Conservation (phyloP, 1,140 invertebrate genomes). For the Dreissena rostriformis region DNA sequence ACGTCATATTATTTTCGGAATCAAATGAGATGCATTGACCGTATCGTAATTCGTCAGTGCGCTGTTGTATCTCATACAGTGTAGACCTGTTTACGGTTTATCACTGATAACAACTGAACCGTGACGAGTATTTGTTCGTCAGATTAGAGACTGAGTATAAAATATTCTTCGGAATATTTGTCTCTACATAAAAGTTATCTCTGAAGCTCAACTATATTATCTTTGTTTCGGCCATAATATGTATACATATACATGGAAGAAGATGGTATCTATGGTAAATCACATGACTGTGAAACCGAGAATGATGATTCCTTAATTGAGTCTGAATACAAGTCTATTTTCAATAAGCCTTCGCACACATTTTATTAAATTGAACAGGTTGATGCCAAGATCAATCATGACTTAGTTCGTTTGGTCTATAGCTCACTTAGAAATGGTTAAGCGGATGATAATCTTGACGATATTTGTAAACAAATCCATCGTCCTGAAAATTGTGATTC, state of each 20-base stretch:
- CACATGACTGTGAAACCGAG: too few species aligned
- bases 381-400: slow-evolving; percentile 16
- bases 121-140: neutral
- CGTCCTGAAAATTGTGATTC: slow-evolving; percentile 19
- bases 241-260: neutral
- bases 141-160: neutral
- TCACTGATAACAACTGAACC: neutral
- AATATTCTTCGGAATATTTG: neutral
- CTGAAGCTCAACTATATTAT: too few species aligned
- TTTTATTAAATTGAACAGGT: slow-evolving; percentile 7
- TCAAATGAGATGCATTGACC: slow-evolving; percentile 19
- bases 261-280: slow-evolving; percentile 1
- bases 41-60: neutral
- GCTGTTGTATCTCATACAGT: neutral
- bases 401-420: slow-evolving; percentile 28
- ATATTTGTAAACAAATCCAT: slow-evolving; percentile 24
- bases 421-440: slow-evolving; percentile 28
- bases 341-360: neutral
- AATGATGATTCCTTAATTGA: too few species aligned
- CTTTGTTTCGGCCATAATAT: too few species aligned
- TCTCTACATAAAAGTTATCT: too few species aligned
- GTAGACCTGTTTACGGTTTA: neutral
- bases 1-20: slow-evolving; percentile 7
- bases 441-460: slow-evolving; percentile 14
- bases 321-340: too few species aligned